Evolutionary conservation across 2,888 invertebrate genomes (phyloP).

Genomic region (Lepidochrysops patricia): DNA sequence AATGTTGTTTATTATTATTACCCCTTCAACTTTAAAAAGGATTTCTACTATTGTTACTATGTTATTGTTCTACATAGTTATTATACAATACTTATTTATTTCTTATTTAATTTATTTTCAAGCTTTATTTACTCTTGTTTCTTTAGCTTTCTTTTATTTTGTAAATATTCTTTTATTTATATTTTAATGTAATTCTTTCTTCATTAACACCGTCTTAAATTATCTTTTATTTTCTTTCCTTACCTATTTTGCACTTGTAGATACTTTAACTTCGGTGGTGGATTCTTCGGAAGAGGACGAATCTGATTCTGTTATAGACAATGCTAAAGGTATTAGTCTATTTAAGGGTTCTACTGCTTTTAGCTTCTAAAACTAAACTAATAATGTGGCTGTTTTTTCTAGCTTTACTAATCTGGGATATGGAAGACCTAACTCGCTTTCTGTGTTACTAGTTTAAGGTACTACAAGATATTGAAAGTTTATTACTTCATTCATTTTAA

Average conservation of each 20-base stretch:
- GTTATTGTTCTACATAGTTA: background rate
- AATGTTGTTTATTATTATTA: too few relatives aligned
- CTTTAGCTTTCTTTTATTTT: too few relatives aligned
- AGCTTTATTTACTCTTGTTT: background rate
- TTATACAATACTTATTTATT: too few relatives aligned
- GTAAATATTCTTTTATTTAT: background rate
- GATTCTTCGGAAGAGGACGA: conserved; percentile 27
- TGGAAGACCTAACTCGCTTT: background rate
- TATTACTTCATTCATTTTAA: too few relatives aligned
- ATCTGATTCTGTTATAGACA: conserved; percentile 32
- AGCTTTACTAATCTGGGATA: conserved; percentile 14
- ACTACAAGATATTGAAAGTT: background rate
- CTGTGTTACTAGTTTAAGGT: background rate
- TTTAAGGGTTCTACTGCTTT: background rate
- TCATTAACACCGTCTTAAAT: conserved; percentile 14
- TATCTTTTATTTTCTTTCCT: conserved; percentile 23
- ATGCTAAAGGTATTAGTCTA: conserved; percentile 26
- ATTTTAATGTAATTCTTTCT: background rate
- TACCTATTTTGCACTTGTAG: conserved; percentile 24
- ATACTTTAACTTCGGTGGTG: conserved; percentile 27
- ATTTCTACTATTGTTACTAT: background rate
- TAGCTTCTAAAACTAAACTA: conserved; percentile 5
- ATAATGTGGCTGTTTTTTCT: conserved; percentile 15
- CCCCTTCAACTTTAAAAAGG: background rate
- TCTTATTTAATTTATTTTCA: too few relatives aligned